A percentile compares a stretch with the other conserved stretches of the same genome.
Evolutionary conservation across 2,888 invertebrate genomes (phyloP).

Genomic region (Eupithecia subfuscata): DNA sequence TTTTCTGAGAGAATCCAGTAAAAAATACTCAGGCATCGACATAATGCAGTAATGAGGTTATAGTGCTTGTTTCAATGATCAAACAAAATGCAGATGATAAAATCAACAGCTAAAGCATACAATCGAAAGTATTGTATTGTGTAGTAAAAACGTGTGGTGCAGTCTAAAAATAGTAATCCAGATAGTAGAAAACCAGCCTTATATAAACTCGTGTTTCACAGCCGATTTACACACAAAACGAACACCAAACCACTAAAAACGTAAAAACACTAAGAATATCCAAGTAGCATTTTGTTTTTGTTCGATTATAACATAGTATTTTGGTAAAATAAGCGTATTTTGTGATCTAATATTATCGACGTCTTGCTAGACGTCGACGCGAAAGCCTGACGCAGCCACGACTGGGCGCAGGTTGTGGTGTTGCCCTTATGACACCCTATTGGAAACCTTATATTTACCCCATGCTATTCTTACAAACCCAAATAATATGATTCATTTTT

Average conservation of each 20-base stretch:
- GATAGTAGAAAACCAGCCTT: slow-evolving; percentile 61
- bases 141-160: slow-evolving; percentile 53
- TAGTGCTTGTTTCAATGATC: slow-evolving; percentile 18
- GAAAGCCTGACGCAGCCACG: slow-evolving; percentile 64
- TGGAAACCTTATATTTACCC: background rate
- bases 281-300: slow-evolving; percentile 51
- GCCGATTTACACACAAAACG: slow-evolving; percentile 49
- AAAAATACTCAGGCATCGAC: slow-evolving; percentile 54
- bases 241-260: slow-evolving; percentile 49
- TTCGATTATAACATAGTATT: slow-evolving; percentile 65
- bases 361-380: slow-evolving; percentile 70
- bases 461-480: background rate
- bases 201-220: slow-evolving; percentile 54
- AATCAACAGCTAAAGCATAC: slow-evolving; percentile 16
- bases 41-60: slow-evolving; percentile 71
- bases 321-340: slow-evolving; percentile 56
- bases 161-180: slow-evolving; percentile 65
- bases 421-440: slow-evolving; percentile 59
- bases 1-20: slow-evolving; percentile 1
- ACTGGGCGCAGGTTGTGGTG: slow-evolving; percentile 73
- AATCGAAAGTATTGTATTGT: slow-evolving; percentile 49
- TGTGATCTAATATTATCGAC: slow-evolving; percentile 56
- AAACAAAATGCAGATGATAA: slow-evolving; percentile 2
- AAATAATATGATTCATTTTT: background rate
- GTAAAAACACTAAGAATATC: slow-evolving; percentile 43